Conservation (phyloP, 2,797 vertebrate genomes). For the Erethizon dorsatum region DNA sequence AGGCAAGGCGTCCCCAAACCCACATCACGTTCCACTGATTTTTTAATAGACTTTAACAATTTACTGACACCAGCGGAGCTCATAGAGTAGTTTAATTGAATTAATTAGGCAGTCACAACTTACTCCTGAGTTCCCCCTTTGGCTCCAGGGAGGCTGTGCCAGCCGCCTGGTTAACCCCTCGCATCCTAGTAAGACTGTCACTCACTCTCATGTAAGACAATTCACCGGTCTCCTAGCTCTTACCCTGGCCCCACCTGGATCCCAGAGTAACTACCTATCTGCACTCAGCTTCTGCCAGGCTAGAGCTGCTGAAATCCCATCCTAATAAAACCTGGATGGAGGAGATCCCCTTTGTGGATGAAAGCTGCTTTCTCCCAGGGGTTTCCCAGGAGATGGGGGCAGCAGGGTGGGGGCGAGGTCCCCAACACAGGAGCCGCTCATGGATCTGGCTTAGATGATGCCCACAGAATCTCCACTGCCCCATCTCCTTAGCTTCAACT, state of each 20-base stretch:
- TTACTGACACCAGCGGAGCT: conserved; percentile 85
- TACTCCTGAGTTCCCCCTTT: conserved; percentile 84
- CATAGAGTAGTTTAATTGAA: conserved; percentile 87
- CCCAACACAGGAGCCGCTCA: not conserved
- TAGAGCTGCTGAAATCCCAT: not conserved
- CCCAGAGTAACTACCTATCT: not conserved
- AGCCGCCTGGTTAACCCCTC: conserved; percentile 81
- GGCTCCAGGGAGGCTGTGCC: conserved; percentile 84
- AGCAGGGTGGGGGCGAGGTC: not conserved
- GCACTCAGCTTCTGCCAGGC: not conserved
- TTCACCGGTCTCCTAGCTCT: not conserved
- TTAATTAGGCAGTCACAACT: conserved; percentile 87
- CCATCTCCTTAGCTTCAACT: not conserved
- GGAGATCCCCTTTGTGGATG: not conserved
- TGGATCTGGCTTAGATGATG: not conserved
- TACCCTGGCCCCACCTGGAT: not conserved
- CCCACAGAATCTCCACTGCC: not conserved
- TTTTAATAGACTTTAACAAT: conserved; percentile 88
- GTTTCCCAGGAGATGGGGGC: not conserved
- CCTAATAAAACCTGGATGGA: not conserved
- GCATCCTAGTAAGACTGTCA: conserved; percentile 52
- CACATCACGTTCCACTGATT: conserved; percentile 81
- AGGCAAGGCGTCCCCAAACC: conserved; percentile 61
- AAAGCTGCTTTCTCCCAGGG: not conserved
- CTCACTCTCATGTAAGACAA: not conserved